Conservation (phyloP, 92 coral and sea anemone genomes). For the Paramuricea clavata region DNA sequence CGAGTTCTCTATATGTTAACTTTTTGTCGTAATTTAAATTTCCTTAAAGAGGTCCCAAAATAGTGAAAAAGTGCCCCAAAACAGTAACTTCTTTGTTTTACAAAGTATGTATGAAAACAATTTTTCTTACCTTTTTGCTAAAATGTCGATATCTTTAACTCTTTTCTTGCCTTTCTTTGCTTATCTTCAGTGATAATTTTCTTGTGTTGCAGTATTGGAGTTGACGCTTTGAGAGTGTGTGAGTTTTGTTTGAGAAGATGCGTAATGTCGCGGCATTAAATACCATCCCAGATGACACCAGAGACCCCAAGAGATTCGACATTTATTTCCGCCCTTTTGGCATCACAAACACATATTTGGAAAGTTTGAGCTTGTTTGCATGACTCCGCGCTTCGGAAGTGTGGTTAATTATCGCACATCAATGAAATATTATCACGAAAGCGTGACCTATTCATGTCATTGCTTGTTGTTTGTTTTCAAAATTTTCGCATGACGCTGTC, state of each 20-base stretch:
- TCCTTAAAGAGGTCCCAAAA: too few species aligned
- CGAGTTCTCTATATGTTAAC: too few species aligned
- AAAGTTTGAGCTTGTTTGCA: not conserved
- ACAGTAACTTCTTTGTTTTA: not conserved
- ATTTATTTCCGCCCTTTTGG: not conserved
- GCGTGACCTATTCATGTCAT: conserved; percentile 7
- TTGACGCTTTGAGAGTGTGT: not conserved
- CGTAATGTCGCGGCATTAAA: not conserved
- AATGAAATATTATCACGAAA: conserved; percentile 12
- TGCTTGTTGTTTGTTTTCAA: not conserved
- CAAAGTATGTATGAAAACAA: not conserved
- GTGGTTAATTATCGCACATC: conserved; percentile 1
- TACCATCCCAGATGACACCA: not conserved
- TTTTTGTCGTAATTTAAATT: too few species aligned
- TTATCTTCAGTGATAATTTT: not conserved
- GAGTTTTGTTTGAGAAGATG: not conserved
- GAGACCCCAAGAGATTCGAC: not conserved
- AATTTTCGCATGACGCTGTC: not conserved
- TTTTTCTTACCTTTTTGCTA: not conserved
- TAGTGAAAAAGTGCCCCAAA: not conserved
- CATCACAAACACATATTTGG: not conserved
- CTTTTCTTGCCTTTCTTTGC: not conserved
- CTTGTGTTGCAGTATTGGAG: not conserved
- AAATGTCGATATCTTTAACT: not conserved
- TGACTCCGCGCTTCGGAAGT: not conserved